Percentiles rank a stretch among this genome's conserved stretches.
Conservation (phyloP, 2,888 invertebrate genomes). For the Mesochorus sp. region DNA sequence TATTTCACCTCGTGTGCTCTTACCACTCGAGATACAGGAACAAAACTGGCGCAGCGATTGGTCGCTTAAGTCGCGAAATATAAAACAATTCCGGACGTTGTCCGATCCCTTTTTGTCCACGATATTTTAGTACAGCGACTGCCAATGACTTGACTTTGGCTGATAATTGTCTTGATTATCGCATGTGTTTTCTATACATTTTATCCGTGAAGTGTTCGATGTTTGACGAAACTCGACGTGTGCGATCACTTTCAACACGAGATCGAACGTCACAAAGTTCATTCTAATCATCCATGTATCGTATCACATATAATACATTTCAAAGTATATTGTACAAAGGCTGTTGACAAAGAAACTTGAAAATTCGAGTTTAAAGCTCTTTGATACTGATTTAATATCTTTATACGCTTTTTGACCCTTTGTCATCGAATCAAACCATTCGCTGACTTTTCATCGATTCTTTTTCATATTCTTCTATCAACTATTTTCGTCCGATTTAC, state of each 20-base stretch:
- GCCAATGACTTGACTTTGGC: background rate
- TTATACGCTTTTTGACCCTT: background rate
- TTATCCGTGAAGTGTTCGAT: background rate
- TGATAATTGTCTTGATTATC: background rate
- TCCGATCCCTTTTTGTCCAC: background rate
- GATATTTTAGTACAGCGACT: background rate
- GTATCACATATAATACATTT: constrained; percentile 1
- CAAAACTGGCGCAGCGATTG: constrained; percentile 6
- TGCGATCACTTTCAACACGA: constrained; percentile 2
- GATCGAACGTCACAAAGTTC: constrained; percentile 28
- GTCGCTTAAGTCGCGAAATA: background rate
- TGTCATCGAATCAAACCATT: background rate
- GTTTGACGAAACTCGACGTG: constrained; percentile 9
- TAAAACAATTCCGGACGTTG: background rate
- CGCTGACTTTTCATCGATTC: no score
- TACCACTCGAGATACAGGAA: background rate
- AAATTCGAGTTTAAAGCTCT: background rate
- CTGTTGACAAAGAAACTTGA: background rate
- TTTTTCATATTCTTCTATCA: no score
- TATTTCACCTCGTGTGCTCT: background rate
- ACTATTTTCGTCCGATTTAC: no score
- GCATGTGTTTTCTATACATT: background rate
- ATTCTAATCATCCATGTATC: constrained; percentile 12
- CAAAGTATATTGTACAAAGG: background rate
- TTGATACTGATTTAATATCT: background rate